Base-by-base conservation (phyloP, 2,113 vertebrate genomes). In the Rynchops niger region DNA sequence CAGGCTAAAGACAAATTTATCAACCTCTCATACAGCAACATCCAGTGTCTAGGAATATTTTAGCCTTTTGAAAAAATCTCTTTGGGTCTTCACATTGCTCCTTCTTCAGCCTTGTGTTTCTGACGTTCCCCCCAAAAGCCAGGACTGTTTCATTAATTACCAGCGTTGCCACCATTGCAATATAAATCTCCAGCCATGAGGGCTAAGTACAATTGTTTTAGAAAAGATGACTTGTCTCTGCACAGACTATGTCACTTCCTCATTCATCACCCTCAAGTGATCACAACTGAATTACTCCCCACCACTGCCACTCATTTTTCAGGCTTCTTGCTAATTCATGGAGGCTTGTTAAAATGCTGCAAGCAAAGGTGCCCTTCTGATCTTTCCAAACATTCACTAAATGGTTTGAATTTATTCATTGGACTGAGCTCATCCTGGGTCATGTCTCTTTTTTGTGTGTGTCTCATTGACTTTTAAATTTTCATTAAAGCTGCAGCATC, bases 241-340 rank as follows among this genome's bases (percentile, higher is more conserved):
- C 96, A 97, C 96, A 97, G 93, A 98, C 97, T 96, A 92, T 98
- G 98, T 97, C 98, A 98, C 97, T 98, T 98, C 97, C 96, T 96
- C 98, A 98, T 99, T 98, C 97, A 98, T 99, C 98, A 98, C 94
- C 93, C 95, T 96, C 93, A 95, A 98, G 92, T 97, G 97, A 97
- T 97, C 92, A 93, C 97, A 94, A 95, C 96, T 94, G 93, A 98
- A 98, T 97, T 98, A 96, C 96, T 97, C 93, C 91, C 80, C 84
- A 96, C 95, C 94, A 90, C 82, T 96, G 94, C 95, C 96, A 97
- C 72, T 98, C 97, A 97, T 98, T 97, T 98, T 97, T 97, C 97
- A 98, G 97, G 74, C 74, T 76, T 92, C 80, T 88, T 93, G 92
- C 96, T 97, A 98, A 98, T 97, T 97, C 97, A 96, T 78, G 47